These are phyloP conservation scores for Accipiter cooperii DNA, from an alignment of 2,113 vertebrate species.

Conservation along the genomic window DNA sequence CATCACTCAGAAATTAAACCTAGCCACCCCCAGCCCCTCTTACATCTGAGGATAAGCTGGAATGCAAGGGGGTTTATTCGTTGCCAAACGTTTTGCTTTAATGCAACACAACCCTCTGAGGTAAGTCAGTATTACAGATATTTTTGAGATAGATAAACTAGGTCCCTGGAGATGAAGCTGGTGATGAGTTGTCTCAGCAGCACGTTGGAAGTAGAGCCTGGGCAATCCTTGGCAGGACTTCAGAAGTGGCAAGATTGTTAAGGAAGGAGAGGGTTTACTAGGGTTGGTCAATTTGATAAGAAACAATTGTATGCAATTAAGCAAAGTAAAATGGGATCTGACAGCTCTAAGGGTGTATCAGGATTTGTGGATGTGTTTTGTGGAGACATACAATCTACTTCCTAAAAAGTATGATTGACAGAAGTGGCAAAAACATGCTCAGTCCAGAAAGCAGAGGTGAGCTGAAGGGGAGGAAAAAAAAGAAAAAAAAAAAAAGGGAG, in stretches of 20 bases:
- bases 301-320: not conserved
- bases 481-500: not conserved
- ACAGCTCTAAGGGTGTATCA: not conserved
- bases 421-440: not conserved
- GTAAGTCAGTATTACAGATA: not conserved
- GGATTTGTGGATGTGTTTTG: not conserved
- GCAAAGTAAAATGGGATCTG: not conserved
- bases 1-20: no score
- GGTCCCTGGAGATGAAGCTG: not conserved
- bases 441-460: not conserved
- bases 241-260: not conserved
- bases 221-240: not conserved
- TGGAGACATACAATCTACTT: not conserved
- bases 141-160: not conserved
- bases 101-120: not conserved
- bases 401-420: not conserved
- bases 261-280: not conserved
- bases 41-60: no score
- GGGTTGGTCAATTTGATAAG: not conserved
- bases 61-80: no score
- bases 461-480: not conserved
- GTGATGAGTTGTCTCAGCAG: not conserved
- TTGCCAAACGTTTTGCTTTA: no score
- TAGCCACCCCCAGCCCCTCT: no score
- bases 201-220: not conserved